Base-by-base conservation (phyloP, 2,888 invertebrate species). In the Thysanoteuthis rhombus region DNA sequence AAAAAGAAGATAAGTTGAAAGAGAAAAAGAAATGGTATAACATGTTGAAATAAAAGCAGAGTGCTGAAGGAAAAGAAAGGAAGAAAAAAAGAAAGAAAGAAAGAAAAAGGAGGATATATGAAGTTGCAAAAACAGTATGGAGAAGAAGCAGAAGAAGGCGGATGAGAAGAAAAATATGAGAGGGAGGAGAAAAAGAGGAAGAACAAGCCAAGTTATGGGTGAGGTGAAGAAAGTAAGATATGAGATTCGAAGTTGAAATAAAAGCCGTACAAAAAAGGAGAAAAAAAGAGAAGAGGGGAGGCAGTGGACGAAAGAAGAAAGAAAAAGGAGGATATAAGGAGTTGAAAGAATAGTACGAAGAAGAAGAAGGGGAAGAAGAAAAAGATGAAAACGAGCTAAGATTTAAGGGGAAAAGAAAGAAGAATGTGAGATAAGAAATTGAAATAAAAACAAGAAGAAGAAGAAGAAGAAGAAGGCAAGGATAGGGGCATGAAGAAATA, bases 1-100 rank as follows among this genome's bases (percentile, higher is more conserved):
- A 10, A 8, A n/a, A 0, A 10, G 19, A 5, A 0, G n/a, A 0
- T 0, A n/a, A 12, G 6, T 10, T 10, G 32, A 75, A 32, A 6
- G 16, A 32, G 10, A n/a, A 32, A 6, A 19, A n/a, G n/a, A n/a
- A 75, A 6, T 5, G 32, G 12, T 5, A 58, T 1, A 32, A 28
- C 6, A 8, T 0, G 3, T 19, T 8, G n/a, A 75, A 75, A 75
- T n/a, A 58, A 8, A 32, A 25, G 28, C 25, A 32, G 58, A 32
- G 4, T 58, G 42, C 0, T 42, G 42, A 42, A 52, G 22, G 22
- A 52, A 22, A 52, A 52, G 52, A 52, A 52, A 22, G 1, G 1
- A 22, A 52, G 22, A 22, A 25, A 58, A 58, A 28, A 58, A 58
- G 58, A 32, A 58, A 1, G 28, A 28, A 1, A 28, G 5, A 28